Evolutionary conservation across 2,888 invertebrate genomes (phyloP).

Genomic region (Gastrophysa polygoni): DNA sequence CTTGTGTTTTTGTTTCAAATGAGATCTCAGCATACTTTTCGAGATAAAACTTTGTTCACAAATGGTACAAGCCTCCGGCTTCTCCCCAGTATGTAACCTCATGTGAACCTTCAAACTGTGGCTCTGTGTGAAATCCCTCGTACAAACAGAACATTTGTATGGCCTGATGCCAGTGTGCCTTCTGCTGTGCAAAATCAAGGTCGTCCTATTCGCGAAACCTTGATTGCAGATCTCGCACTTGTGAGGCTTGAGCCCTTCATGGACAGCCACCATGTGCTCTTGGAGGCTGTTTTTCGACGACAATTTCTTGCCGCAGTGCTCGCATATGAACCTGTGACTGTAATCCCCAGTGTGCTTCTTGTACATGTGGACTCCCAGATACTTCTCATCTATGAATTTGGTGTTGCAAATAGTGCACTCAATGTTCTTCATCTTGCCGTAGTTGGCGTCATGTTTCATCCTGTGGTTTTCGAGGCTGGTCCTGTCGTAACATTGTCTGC

Average conservation of each 20-base stretch:
- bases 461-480: conserved; percentile 42
- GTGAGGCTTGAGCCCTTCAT: conserved; percentile 55
- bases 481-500: conserved; percentile 43
- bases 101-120: conserved; percentile 40
- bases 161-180: conserved; percentile 63
- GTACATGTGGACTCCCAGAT: conserved; percentile 41
- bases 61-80: conserved; percentile 57
- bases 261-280: conserved; percentile 43
- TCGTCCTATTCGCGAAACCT: conserved; percentile 63
- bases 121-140: conserved; percentile 60
- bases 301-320: conserved; percentile 61
- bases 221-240: conserved; percentile 64
- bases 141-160: conserved; percentile 62
- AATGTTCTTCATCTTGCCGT: conserved; percentile 38
- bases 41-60: conserved; percentile 48
- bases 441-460: conserved; percentile 39
- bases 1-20: conserved; percentile 51
- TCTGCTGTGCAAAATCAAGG: conserved; percentile 62
- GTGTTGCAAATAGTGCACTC: conserved; percentile 41
- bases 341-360: conserved; percentile 35
- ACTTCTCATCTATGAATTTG: conserved; percentile 41
- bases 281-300: conserved; percentile 51
- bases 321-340: conserved; percentile 51
- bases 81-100: conserved; percentile 57
- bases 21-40: conserved; percentile 44